Evolutionary conservation across 1,140 invertebrate genomes (phyloP), one percentile per base, ranked within the genome.

Genomic region (Theocolax elegans): DNA sequence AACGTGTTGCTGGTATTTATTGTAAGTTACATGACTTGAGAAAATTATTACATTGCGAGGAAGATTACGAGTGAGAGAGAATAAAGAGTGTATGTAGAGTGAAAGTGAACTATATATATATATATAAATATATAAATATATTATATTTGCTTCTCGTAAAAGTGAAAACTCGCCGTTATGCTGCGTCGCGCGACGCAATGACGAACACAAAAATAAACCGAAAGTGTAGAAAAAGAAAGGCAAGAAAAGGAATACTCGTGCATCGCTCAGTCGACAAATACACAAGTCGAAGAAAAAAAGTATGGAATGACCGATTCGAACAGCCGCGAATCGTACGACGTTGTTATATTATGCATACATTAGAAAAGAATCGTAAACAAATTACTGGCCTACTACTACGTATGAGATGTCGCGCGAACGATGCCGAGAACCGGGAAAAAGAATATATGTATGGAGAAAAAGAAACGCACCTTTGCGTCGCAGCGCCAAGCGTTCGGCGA

Each of bases 71-170:
- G 56, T 46, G 48, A 40, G 38, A 62, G 9, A 29, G 27, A 64
- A n/a, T n/a, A n/a, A n/a, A n/a, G n/a, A n/a, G n/a, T n/a, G n/a
- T n/a, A n/a, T n/a, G n/a, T 17, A 38, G 46, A 15, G 13, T 12
- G 44, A 71, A 35, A 25, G 53, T 53, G 44, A 58, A 21, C 68
- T 58, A 71, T 71, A 71, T 65, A 65, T 46, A 56, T 49, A 64
- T 48, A 60, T 54, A 62, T 65, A 46, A 21, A 46, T 60, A 68
- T 35, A 66, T 58, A 62, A 42, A 42, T 19, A 49, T 51, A 42
- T 60, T 51, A 29, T 68, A 71, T 40, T 65, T 71, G 60, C 68
- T 71, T 71, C 42, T 70, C 67, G 29, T 56, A 27, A 56, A 53
- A 68, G 67, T 17, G 67, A 63, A 54, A 62, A 42, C 35, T 53